Evolutionary conservation across 2,113 vertebrate genomes (phyloP).

Genomic region (Todiramphus saurophagus): DNA sequence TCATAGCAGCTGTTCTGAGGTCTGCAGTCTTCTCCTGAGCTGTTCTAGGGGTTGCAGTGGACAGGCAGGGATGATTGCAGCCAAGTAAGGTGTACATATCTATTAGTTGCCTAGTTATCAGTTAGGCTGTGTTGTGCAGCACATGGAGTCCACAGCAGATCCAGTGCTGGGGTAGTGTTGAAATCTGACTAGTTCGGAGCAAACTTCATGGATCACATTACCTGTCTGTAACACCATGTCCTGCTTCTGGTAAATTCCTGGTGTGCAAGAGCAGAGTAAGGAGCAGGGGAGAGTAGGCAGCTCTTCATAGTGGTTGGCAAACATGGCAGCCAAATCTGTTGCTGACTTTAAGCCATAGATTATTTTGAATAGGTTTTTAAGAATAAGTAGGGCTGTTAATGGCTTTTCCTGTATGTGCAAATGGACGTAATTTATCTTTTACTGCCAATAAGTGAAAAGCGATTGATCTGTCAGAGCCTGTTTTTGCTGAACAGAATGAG

Average conservation of each 20-base stretch:
- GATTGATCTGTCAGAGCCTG: not conserved
- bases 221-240: accelerated
- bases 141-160: not conserved
- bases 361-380: not conserved
- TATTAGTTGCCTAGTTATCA: not conserved
- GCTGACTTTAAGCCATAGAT: not conserved
- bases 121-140: not conserved
- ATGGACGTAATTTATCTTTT: not conserved
- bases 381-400: not conserved
- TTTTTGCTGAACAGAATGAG: not conserved
- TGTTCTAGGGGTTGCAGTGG: not conserved
- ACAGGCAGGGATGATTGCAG: not conserved
- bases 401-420: not conserved
- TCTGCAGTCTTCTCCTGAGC: not conserved
- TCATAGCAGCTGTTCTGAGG: accelerated
- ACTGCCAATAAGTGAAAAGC: not conserved
- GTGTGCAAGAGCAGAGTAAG: not conserved
- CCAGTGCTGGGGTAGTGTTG: accelerated
- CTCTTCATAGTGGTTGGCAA: not conserved
- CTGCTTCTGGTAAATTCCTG: not conserved
- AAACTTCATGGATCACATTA: not conserved
- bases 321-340: not conserved
- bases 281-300: not conserved
- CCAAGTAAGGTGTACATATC: not conserved
- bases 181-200: not conserved